Evolutionary conservation across 2,113 vertebrate genomes (phyloP).

Genomic region (Tetrax tetrax): DNA sequence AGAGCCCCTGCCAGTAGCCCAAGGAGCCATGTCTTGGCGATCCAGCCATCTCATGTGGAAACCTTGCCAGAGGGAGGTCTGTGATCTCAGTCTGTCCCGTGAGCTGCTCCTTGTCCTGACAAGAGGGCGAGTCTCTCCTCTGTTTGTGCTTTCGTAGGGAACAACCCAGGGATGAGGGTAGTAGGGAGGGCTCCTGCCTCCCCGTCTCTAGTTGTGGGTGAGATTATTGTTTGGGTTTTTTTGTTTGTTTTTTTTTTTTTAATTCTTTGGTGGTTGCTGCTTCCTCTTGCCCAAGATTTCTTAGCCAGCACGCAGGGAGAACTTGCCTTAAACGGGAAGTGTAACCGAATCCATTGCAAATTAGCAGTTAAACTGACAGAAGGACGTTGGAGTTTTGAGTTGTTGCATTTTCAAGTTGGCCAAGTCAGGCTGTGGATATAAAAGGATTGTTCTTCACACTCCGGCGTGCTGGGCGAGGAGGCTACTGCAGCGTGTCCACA

Average conservation of each 20-base stretch:
- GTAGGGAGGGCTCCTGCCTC: background rate
- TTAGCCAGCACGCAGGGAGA: conserved; percentile 15
- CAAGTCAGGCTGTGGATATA: conserved; percentile 49
- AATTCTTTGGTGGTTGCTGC: conserved; percentile 33
- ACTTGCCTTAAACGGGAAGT: conserved; percentile 59
- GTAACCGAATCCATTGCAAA: conserved; percentile 65
- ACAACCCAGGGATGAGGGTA: background rate
- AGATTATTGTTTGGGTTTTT: background rate
- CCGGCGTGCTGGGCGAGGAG: background rate
- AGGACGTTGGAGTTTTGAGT: conserved; percentile 57
- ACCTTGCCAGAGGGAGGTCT: background rate
- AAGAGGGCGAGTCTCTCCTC: background rate
- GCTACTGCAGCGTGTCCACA: background rate
- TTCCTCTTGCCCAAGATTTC: conserved; percentile 69
- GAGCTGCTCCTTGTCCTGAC: background rate
- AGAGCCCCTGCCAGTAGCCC: too few relatives aligned
- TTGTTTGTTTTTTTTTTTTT: background rate
- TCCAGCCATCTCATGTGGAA: background rate
- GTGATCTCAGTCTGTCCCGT: fast-evolving
- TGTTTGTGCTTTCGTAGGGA: fast-evolving
- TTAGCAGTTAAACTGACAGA: conserved; percentile 69
- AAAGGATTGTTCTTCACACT: conserved; percentile 58
- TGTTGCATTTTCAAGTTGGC: conserved; percentile 17
- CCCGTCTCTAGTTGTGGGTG: background rate
- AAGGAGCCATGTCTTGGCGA: background rate